phyloP scores from a whole-genome alignment of 2,888 invertebrate genomes.

The Calliopum simillimum region DNA sequence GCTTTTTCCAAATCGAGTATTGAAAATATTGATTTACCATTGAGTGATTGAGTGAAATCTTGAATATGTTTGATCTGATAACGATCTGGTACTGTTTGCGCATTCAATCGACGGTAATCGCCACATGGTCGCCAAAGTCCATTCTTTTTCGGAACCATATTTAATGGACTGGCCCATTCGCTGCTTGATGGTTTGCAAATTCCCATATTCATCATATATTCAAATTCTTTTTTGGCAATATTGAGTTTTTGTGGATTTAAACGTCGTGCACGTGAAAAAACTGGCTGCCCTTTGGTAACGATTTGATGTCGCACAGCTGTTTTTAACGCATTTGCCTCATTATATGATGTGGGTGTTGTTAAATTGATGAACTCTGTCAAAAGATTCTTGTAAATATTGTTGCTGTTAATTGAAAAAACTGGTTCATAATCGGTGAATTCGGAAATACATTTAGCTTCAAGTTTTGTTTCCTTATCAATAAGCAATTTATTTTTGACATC shows the following conservation, averaged over 20 bases:
- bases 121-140: slow-evolving; percentile 55
- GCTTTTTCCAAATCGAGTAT: no score
- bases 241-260: slow-evolving; percentile 17
- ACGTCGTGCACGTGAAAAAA: no score
- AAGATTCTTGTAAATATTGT: background rate
- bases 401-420: background rate
- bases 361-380: background rate
- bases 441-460: background rate
- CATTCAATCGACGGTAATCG: slow-evolving; percentile 53
- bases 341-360: background rate
- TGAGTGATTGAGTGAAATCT: no score
- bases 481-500: background rate
- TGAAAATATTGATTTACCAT: no score
- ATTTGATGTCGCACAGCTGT: no score
- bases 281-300: no score
- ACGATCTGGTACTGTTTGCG: slow-evolving; percentile 54
- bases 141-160: slow-evolving; percentile 51
- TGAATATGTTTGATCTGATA: slow-evolving; percentile 24
- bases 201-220: slow-evolving; percentile 51
- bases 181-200: slow-evolving; percentile 63
- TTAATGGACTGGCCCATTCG: slow-evolving; percentile 61
- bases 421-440: background rate
- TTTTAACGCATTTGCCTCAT: background rate
- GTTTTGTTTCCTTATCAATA: background rate
- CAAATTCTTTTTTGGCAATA: slow-evolving; percentile 25